Evolutionary conservation across 2,797 vertebrate genomes (phyloP), one percentile per base, ranked within the genome.

Genomic region (Malurus leucopterus): DNA sequence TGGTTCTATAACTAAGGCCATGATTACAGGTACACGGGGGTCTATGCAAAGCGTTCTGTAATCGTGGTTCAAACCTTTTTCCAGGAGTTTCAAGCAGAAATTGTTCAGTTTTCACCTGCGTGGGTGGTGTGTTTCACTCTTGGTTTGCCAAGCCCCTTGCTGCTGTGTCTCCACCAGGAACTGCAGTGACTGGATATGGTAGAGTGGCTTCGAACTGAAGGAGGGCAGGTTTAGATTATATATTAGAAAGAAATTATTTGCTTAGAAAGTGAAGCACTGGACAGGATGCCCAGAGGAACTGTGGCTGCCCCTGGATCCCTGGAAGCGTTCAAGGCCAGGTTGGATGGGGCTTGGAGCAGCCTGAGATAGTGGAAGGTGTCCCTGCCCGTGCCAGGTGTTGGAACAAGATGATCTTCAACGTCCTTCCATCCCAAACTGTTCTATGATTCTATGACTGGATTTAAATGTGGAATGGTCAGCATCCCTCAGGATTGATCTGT

Each of bases 11-110:
- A 14, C 2, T 17, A 32, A 10, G 41, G 21, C 50, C 9, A 0
- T 3, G 6, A 11, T 23, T 19, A 6, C 22, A 26, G 44, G 32
- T 15, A 20, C 4, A 0, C 1, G 6, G 30, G 3, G 6, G 1
- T 8, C 18, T 72, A 16, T 34, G 24, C 36, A 59, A 6, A 15
- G 19, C 26, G 13, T 57, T 47, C 34, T 29, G 3, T 23, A 27
- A 2, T 34, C 2, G 0, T 40, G 23, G 3, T 23, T 80, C 22
- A 8, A 54, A 26, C 30, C 22, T 50, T 61, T 50, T 53, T 6
- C 15, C 4, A 6, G 6, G 15, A 27, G 8, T 36, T 83, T 23
- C 2, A 26, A n/a, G 16, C 38, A n/a, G 79, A 16, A 71, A 1
- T 6, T 24, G 7, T 57, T 70, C 8, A 2, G 0, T 50, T 70